Evolutionary conservation across 2,888 invertebrate genomes (phyloP), one percentile per base, ranked within the genome.

Genomic region (Julus scanicus): DNA sequence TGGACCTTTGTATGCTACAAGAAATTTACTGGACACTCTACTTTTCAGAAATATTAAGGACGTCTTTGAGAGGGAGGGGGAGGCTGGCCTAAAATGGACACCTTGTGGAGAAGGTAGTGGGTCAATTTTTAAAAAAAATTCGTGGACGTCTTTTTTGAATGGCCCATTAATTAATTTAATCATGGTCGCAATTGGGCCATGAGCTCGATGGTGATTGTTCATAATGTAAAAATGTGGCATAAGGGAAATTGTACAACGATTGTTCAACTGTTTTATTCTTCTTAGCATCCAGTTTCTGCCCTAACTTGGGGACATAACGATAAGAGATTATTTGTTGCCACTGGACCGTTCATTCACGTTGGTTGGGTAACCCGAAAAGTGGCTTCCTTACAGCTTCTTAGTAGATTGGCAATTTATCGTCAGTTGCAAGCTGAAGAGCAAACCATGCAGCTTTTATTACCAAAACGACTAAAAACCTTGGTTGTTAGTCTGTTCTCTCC

Each of bases 251-350:
- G 11, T 57, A 9, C 29, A 20, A 13, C 9, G 5, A 49, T 13
- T 13, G 29, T 11, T 11, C 63, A 80, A 57, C 44, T 15, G 15
- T 83, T 86, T 88, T 84, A 39, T 86, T 86, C 11, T 63, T 93
- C 92, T 88, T 91, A 96, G 96, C 94, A 95, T 90, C 95, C 96
- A 6, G 96, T 99, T 88, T 96, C 97, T 87, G 98, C 98, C 1
- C 93, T 99, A 91, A 99, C 99, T 11, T 99, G 99, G 99, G 99
- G 98, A 48, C 99, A 99, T 94, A 98, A 98, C 92, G 99, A 99
- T 92, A 96, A 97, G 90, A 94, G 99, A 48, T 94, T 99, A 90
- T 99, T 99, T 92, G 95, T 99, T 89, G 97, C 97, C 5, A 97
- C 97, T 4, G 99, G 99, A 17, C 96, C 96, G 86, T 95, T 96